These are phyloP conservation scores for Phalacrocorax brasilianus DNA, from an alignment of 2,113 vertebrate species.

Conservation along the genomic window DNA sequence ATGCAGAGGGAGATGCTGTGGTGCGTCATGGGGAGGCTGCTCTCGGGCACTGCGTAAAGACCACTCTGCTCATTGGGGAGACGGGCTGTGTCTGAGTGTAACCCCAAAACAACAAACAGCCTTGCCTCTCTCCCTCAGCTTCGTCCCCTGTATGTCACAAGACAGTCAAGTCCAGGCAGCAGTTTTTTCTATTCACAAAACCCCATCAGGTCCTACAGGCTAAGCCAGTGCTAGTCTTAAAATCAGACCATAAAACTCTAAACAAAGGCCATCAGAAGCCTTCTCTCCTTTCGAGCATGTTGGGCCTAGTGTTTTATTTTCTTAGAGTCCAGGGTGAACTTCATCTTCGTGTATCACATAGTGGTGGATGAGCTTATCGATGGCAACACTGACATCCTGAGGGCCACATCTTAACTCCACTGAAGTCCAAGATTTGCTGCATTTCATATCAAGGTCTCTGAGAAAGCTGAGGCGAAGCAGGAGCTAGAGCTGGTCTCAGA, in stretches of 20 bases:
- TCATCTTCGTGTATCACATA: neutral
- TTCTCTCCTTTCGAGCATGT: neutral
- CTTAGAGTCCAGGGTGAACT: neutral
- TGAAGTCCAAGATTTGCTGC: neutral
- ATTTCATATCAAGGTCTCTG: neutral
- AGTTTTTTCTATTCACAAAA: neutral
- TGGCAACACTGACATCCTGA: neutral
- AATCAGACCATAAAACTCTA: neutral
- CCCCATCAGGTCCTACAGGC: neutral
- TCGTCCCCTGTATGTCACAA: fast-evolving
- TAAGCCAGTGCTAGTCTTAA: neutral
- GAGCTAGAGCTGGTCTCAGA: neutral
- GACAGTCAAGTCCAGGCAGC: neutral
- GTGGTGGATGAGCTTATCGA: neutral
- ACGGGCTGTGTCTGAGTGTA: neutral
- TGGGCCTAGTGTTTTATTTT: neutral
- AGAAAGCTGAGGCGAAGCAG: neutral
- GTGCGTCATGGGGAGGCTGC: neutral
- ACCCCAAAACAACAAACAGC: neutral
- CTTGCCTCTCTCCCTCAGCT: neutral
- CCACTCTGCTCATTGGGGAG: neutral
- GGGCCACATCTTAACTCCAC: too few species aligned
- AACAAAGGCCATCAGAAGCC: neutral
- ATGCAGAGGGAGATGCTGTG: neutral
- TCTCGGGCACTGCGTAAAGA: fast-evolving